Percentiles rank a stretch among this genome's conserved stretches.
Conservation (phyloP, 2,888 invertebrate species). For the Lasius fuliginosus region DNA sequence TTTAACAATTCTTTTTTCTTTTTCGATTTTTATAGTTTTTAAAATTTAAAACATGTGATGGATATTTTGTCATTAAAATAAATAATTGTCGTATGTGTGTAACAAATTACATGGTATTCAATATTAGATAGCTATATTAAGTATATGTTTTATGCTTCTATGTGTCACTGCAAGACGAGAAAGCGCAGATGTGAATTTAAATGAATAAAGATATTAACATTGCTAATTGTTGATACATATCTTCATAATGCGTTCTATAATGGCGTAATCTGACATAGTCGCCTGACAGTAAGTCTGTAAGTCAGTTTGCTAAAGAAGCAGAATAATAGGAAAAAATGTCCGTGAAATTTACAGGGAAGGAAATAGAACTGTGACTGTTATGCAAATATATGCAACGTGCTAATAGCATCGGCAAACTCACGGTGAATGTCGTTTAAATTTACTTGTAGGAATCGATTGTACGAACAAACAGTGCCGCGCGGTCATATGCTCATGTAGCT, state of each 20-base stretch:
- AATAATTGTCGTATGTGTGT: not conserved
- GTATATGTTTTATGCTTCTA: not conserved
- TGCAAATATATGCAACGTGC: slow-evolving; percentile 51
- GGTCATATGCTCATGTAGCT: not conserved
- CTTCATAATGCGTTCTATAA: not conserved
- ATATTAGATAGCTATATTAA: not conserved
- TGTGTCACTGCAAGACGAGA: not conserved
- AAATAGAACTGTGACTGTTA: not conserved
- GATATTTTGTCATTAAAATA: not conserved
- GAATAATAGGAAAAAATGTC: slow-evolving; percentile 4
- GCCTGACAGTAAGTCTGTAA: too few relatives aligned
- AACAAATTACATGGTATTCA: not conserved
- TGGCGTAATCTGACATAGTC: not conserved
- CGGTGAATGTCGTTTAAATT: slow-evolving; percentile 27
- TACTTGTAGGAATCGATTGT: not conserved
- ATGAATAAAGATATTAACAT: not conserved
- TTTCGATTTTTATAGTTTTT: not conserved
- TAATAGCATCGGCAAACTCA: slow-evolving; percentile 57
- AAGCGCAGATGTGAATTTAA: not conserved
- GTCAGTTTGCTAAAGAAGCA: not conserved
- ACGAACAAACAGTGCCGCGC: not conserved
- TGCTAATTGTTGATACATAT: not conserved
- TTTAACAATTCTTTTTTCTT: not conserved
- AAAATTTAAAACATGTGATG: not conserved
- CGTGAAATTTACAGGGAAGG: not conserved